A percentile compares a stretch with the other conserved stretches of the same genome.
Evolutionary conservation across 2,888 invertebrate genomes (phyloP).

Genomic region (Cheiracanthium punctorium): DNA sequence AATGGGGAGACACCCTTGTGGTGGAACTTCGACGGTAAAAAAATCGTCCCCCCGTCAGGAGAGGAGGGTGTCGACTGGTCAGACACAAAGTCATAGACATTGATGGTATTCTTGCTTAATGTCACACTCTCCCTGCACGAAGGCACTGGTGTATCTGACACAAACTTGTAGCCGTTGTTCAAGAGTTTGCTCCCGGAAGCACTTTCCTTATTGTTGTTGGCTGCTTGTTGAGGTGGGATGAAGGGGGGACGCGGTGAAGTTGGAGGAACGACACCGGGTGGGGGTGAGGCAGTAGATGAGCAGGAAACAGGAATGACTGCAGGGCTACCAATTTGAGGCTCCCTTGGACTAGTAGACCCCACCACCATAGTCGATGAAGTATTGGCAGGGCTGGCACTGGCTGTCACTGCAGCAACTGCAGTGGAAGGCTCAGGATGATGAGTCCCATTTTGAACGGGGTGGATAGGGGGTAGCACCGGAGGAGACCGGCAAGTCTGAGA

Average conservation of each 20-base stretch:
- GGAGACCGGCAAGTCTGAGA: slow-evolving; percentile 64
- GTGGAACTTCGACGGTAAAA: slow-evolving; percentile 46
- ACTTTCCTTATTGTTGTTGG: slow-evolving; percentile 28
- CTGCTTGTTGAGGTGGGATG: slow-evolving; percentile 19
- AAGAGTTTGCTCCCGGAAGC: slow-evolving; percentile 61
- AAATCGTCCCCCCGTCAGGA: slow-evolving; percentile 51
- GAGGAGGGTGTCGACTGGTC: slow-evolving; percentile 61
- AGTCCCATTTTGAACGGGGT: slow-evolving; percentile 62
- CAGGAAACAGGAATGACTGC: slow-evolving; percentile 56
- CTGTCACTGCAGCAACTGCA: slow-evolving; percentile 67
- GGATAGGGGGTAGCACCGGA: slow-evolving; percentile 59
- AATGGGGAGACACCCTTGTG: slow-evolving; percentile 44
- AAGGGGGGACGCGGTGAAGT: slow-evolving; percentile 48
- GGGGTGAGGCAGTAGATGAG: slow-evolving; percentile 59
- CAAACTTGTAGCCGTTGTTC: slow-evolving; percentile 62
- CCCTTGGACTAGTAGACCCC: slow-evolving; percentile 60
- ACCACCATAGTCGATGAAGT: slow-evolving; percentile 64
- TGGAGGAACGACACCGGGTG: slow-evolving; percentile 52
- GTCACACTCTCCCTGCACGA: slow-evolving; percentile 54
- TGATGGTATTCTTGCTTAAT: slow-evolving; percentile 41
- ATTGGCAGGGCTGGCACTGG: slow-evolving; percentile 59
- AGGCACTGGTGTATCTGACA: slow-evolving; percentile 59
- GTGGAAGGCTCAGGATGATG: slow-evolving; percentile 69
- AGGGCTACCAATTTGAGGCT: slow-evolving; percentile 65
- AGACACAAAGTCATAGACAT: slow-evolving; percentile 65